phyloP scores from a whole-genome alignment of 2,797 vertebrate genomes.

The Crypturellus tataupa region DNA sequence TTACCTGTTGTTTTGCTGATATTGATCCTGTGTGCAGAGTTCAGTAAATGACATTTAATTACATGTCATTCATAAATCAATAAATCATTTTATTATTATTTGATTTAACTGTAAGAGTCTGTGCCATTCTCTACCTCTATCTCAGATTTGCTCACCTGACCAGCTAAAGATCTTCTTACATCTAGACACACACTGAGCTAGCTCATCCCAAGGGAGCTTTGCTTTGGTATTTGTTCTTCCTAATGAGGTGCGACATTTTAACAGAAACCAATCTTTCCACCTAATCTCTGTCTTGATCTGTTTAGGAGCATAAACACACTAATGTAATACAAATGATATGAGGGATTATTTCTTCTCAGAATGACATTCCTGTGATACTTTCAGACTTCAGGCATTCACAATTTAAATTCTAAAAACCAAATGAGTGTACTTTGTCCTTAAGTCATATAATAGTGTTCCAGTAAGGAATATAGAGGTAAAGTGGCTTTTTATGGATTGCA shows the following conservation, averaged over 20 bases:
- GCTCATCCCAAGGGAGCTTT: not conserved
- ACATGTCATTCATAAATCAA: not conserved
- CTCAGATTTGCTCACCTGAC: no score
- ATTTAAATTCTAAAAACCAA: not conserved
- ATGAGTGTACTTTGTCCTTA: not conserved
- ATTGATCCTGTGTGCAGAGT: not conserved
- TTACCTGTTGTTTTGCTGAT: not conserved
- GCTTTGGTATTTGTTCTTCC: not conserved
- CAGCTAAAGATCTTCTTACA: not conserved
- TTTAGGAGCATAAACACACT: not conserved
- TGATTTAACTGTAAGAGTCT: not conserved
- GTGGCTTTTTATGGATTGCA: not conserved
- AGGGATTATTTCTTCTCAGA: not conserved
- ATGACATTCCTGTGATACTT: not conserved
- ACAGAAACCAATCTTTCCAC: not conserved
- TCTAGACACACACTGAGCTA: no score
- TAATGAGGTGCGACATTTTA: not conserved
- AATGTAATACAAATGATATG: not conserved
- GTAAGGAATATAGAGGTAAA: not conserved
- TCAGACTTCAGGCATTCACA: not conserved
- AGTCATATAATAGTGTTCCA: rapidly evolving
- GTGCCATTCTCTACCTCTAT: no score
- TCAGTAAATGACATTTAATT: not conserved
- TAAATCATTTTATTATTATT: not conserved
- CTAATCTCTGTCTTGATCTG: not conserved